Evolutionary conservation across 2,797 vertebrate genomes (phyloP), one percentile per base, ranked within the genome.

Genomic region (Cephalopachus bancanus): DNA sequence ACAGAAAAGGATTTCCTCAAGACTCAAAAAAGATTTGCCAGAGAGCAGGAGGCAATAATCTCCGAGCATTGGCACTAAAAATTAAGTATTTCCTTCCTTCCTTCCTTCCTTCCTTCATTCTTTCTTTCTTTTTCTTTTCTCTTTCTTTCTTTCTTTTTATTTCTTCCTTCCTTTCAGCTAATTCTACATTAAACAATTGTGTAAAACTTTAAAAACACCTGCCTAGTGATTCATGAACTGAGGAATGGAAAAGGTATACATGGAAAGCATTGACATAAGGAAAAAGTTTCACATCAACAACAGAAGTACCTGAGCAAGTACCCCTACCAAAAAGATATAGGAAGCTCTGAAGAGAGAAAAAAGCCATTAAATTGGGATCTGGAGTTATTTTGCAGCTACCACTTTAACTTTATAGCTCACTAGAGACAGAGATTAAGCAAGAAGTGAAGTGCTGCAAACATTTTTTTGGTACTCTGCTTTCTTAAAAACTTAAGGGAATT

Each of bases 381-480:
- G 26, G 53, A 67, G 60, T 93, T 78, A 71, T 86, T 62, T 89
- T 44, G 15, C 96, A 93, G 20, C 3, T 85, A 71, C 20, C 76
- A n/a, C 49, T 55, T 96, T 55, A 69, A 83, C 6, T 64, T 49
- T 72, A 76, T 20, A 92, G 75, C 49, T 84, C 55, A 24, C 60
- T 80, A 37, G 67, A 94, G 72, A 89, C 19, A 28, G 91, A 88
- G 22, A 83, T 64, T 53, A 91, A 93, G 89, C 49, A 91, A 91
- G 72, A 72, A 60, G 6, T 75, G 7, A 93, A 90, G 60, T 76
- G 51, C 33, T 71, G 8, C 30, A 30, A 91, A 78, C 55, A 74
- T 84, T 57, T 65, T 93, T 96, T 87, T 65, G 51, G 76, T 4
- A 76, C 65, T 83, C 49, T 90, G 33, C 60, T 93, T 90, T 83